phyloP scores from a whole-genome alignment of 2,797 vertebrate species.

The Garrulus glandarius region DNA sequence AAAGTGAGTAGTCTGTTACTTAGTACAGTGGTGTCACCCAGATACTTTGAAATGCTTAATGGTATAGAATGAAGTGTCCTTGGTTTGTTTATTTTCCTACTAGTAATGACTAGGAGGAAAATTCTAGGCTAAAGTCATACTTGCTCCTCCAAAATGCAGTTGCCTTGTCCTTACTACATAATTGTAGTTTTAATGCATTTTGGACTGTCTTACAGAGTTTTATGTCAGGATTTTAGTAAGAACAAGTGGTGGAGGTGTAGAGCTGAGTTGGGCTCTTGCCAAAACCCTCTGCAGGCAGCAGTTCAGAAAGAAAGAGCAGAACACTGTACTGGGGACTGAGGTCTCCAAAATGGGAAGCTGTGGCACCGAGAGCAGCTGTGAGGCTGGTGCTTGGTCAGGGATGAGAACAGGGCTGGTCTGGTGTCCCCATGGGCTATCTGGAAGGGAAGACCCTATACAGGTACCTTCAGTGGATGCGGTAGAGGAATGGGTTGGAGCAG shows the following conservation, averaged over 20 bases:
- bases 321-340: fast-evolving
- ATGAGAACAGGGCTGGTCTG: not conserved
- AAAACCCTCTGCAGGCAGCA: not conserved
- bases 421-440: not conserved
- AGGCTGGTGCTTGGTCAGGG: not conserved
- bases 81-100: slow-evolving; percentile 13
- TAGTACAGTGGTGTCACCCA: not conserved
- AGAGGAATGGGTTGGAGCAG: not conserved
- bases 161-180: not conserved
- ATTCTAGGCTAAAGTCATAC: not conserved
- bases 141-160: not conserved
- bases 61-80: not conserved
- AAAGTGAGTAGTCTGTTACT: not conserved
- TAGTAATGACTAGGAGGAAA: not conserved
- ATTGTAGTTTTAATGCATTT: not conserved
- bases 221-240: not conserved
- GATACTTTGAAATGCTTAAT: not conserved
- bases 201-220: not conserved
- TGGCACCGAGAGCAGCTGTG: not conserved
- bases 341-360: not conserved
- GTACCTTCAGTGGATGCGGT: fast-evolving
- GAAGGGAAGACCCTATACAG: not conserved
- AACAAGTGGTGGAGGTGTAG: not conserved
- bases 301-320: not conserved
- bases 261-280: not conserved